These are phyloP conservation scores for Napeogenes sylphis DNA, from an alignment of 2,888 invertebrate genomes.

Conservation along the genomic window DNA sequence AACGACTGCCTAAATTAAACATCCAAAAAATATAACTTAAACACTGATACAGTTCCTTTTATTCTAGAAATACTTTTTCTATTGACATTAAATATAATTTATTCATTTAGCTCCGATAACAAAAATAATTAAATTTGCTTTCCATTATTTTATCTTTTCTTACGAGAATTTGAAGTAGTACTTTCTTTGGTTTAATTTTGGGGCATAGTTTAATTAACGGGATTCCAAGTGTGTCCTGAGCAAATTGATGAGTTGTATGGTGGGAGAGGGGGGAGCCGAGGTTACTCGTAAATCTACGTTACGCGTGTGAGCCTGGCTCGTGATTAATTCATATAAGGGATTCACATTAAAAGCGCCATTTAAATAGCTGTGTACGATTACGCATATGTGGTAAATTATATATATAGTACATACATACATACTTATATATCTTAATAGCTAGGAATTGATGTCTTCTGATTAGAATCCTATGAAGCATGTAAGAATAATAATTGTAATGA, in stretches of 20 bases:
- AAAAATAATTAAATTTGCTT: too few relatives aligned
- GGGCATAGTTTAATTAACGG: constrained; percentile 72
- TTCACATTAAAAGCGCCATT: constrained; percentile 50
- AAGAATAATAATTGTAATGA: too few relatives aligned
- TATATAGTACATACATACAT: background rate
- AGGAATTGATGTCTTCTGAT: too few relatives aligned
- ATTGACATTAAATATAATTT: too few relatives aligned
- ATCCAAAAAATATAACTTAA: too few relatives aligned
- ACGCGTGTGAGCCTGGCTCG: constrained; percentile 52
- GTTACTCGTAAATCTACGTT: constrained; percentile 64
- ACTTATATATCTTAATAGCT: background rate
- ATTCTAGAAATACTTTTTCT: too few relatives aligned
- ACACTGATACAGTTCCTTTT: too few relatives aligned
- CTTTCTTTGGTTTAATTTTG: constrained; percentile 56
- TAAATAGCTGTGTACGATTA: background rate
- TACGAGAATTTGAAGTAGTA: constrained; percentile 30
- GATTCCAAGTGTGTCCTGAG: constrained; percentile 64
- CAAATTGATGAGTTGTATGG: constrained; percentile 72
- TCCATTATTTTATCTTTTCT: background rate
- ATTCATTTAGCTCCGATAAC: too few relatives aligned
- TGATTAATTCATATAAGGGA: constrained; percentile 68
- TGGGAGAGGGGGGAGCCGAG: constrained; percentile 37
- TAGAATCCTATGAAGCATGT: too few relatives aligned
- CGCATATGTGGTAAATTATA: too few relatives aligned
- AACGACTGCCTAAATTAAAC: too few relatives aligned